Percentiles rank a stretch among this genome's conserved stretches.
Conservation (phyloP, 2,888 invertebrate genomes). For the Parnassius mnemosyne region DNA sequence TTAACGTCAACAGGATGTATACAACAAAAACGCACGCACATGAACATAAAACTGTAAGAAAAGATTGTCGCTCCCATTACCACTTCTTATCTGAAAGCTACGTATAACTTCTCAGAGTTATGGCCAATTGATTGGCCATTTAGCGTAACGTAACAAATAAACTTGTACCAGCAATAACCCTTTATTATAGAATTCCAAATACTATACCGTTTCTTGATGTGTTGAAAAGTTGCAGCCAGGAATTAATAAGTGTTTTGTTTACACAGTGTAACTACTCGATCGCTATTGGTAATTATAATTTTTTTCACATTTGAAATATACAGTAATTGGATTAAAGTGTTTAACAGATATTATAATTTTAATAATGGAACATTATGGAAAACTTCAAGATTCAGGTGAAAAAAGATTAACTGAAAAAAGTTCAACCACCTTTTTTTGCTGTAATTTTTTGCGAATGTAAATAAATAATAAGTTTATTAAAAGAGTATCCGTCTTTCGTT, state of each 20-base stretch:
- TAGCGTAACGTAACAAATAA: constrained; percentile 25
- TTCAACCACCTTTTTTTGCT: too few species aligned
- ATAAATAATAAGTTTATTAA: too few species aligned
- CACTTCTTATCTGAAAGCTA: constrained; percentile 25
- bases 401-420: too few species aligned
- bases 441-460: too few species aligned
- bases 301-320: too few species aligned
- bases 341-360: too few species aligned
- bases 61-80: constrained; percentile 23
- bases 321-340: too few species aligned
- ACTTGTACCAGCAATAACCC: constrained; percentile 26
- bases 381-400: too few species aligned
- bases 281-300: too few species aligned
- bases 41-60: constrained; percentile 18
- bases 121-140: constrained; percentile 29
- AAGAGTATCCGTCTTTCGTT: too few species aligned
- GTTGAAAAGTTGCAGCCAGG: background rate
- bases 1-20: background rate
- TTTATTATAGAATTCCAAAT: constrained; percentile 13
- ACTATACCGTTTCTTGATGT: constrained; percentile 3
- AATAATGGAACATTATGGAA: too few species aligned
- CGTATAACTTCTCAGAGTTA: constrained; percentile 20
- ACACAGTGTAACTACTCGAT: background rate
- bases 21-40: background rate
- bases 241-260: constrained; percentile 1